A percentile compares a stretch with the other conserved stretches of the same genome.
Conservation (phyloP, 2,113 vertebrate species). For the Tor tambroides region DNA sequence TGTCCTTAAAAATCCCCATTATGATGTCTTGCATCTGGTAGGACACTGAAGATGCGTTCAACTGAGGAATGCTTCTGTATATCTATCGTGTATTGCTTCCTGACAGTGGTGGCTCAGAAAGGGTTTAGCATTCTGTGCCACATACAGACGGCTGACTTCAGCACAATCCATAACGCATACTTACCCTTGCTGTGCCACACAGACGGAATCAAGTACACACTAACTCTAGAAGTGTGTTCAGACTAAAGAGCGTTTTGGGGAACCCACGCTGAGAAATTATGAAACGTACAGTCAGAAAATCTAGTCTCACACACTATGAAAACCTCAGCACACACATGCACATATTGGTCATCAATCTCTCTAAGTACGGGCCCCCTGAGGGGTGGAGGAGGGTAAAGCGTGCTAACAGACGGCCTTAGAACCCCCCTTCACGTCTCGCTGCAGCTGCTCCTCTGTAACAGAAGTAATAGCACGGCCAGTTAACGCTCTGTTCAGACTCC, state of each 20-base stretch:
- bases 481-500: conserved; percentile 39
- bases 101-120: not conserved
- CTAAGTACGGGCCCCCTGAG: conserved; percentile 5
- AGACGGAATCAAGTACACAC: not conserved
- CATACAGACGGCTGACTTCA: conserved; percentile 43
- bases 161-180: conserved; percentile 20
- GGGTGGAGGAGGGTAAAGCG: conserved; percentile 38
- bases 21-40: not conserved
- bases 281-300: not conserved
- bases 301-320: not conserved
- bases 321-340: conserved; percentile 2
- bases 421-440: conserved; percentile 16
- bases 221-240: not conserved
- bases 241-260: not conserved
- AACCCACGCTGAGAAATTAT: not conserved
- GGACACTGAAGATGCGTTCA: not conserved
- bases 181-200: not conserved
- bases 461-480: conserved; percentile 45
- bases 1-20: not conserved
- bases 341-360: conserved; percentile 36
- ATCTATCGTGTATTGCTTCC: not conserved
- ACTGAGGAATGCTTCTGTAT: not conserved
- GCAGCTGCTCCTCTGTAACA: conserved; percentile 60
- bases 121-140: not conserved
- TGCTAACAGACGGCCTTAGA: conserved; percentile 35